Evolutionary conservation across 2,113 vertebrate species (phyloP), one percentile per base, ranked within the genome.

Genomic region (Rafetus swinhoei): DNA sequence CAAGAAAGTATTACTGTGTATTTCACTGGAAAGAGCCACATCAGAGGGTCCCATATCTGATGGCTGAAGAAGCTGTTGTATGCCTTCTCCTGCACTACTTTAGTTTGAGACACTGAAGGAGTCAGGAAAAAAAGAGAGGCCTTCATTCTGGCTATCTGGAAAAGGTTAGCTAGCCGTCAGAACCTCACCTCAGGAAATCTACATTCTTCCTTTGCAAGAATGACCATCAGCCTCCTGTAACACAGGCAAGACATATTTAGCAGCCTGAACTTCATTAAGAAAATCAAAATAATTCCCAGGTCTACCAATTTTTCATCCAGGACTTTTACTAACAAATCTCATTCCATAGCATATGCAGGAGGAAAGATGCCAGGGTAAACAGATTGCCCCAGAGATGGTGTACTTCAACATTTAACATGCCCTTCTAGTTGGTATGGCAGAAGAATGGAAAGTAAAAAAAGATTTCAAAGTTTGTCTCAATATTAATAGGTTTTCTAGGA

Each of bases 151-250:
- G 60, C 60, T 27, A 29, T 25, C 60, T 32, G 60, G 60, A 27
- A 27, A 27, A 24, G 25, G 60, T 29, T 69, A n/a, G 27, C 29
- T 19, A 3, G 16, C 32, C 65, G 16, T 6, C 88, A 52, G 92
- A 83, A 80, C 15, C 11, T 88, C 19, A 22, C n/a, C 77, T 12
- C 74, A 55, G 55, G 52, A 13, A 53, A 9, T 84, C 45, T 54
- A 10, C 25, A 81, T 54, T 54, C 10, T 54, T 9, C 81, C 15
- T 32, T 35, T 0, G 0, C 0, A 9, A 39, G 77, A 53, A 77
- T 60, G 53, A 45, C 59, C 29, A 45, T 86, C 39, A 53, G 29
- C 22, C 69, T 84, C 53, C 22, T 22, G 7, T 53, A 50, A n/a
- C n/a, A 29, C 9, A 5, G 3, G 57, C 80, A 81, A n/a, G 19